phyloP scores from a whole-genome alignment of 2,888 invertebrate species.

The Deilephila porcellus region DNA sequence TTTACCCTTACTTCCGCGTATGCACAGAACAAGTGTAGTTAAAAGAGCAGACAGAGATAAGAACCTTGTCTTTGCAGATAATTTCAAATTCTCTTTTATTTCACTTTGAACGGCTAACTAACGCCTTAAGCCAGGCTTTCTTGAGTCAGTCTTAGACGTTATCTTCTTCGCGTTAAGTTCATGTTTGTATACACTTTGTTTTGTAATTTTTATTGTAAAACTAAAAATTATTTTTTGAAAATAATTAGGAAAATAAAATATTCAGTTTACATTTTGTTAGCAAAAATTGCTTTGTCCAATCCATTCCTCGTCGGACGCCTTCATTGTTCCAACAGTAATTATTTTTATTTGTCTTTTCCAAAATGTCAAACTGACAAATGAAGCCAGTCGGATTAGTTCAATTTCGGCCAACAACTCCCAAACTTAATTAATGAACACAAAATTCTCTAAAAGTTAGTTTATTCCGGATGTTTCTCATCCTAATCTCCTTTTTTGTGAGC shows the following conservation, averaged over 20 bases:
- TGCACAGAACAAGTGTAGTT: constrained; percentile 31
- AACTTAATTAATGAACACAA: constrained; percentile 35
- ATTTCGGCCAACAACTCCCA: constrained; percentile 29
- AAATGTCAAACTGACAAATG: constrained; percentile 32
- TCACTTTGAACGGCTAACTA: constrained; percentile 4
- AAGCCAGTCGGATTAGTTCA: constrained; percentile 29
- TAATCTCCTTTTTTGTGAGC: constrained; percentile 66
- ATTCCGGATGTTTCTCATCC: constrained; percentile 56
- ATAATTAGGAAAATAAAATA: too few species aligned
- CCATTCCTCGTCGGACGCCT: background rate
- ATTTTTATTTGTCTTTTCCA: constrained; percentile 27
- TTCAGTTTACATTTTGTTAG: too few species aligned
- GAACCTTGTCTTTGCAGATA: background rate
- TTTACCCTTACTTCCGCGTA: background rate
- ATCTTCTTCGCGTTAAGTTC: background rate
- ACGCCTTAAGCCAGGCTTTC: constrained; percentile 1
- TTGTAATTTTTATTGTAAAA: background rate
- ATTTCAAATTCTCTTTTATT: constrained; percentile 16
- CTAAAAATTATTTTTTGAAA: too few species aligned
- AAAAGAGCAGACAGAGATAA: constrained; percentile 14
- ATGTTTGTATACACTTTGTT: background rate
- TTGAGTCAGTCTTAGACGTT: background rate
- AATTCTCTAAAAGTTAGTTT: constrained; percentile 39
- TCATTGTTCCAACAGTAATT: background rate
- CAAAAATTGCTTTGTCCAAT: too few species aligned